Base-by-base conservation (phyloP, 2,888 invertebrate genomes). In the Chrysolina americana region DNA sequence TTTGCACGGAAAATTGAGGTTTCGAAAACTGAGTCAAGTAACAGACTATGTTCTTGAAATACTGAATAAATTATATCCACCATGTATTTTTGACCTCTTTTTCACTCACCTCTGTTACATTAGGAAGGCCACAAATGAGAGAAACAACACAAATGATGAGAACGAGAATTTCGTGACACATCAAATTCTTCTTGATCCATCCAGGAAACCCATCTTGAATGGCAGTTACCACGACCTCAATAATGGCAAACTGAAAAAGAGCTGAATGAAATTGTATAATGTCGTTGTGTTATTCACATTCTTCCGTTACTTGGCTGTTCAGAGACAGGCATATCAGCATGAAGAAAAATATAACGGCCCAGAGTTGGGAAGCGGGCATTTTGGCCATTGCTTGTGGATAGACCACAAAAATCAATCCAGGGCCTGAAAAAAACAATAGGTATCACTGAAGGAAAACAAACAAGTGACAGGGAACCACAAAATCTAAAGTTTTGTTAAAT, bases 221-320 rank as follows among this genome's bases (percentile, higher is more conserved):
- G 8, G 97, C 96, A 2, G 97, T 97, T 2, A 97, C 95, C 2
- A 98, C 96, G 8, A 97, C 97, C 89, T 98, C 97, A 64, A 97
- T 96, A 78, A 96, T 95, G 44, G 97, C 97, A 89, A 98, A 97
- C 95, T 96, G 89, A 79, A 92, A 92, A 80, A 73, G 75, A 76
- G 68, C 77, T 77, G 75, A 69, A 77, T 77, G 77, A 77, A 77
- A 75, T 74, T 77, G 71, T 70, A 75, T 74, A 75, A 53, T 53
- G 44, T 64, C 70, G 73, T 47, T 74, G 65, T 69, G 65, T 75
- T 74, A 75, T 48, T 68, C 68, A 64, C 23, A 68, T 56, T 23
- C 65, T 36, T 66, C 72, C 47, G 64, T 87, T 90, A 95, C 95
- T 92, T 96, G 95, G 88, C 95, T 96, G 88, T 97, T 96, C 68